phyloP scores from a whole-genome alignment of 2,888 invertebrate species.

The Drosophila siamana region DNA sequence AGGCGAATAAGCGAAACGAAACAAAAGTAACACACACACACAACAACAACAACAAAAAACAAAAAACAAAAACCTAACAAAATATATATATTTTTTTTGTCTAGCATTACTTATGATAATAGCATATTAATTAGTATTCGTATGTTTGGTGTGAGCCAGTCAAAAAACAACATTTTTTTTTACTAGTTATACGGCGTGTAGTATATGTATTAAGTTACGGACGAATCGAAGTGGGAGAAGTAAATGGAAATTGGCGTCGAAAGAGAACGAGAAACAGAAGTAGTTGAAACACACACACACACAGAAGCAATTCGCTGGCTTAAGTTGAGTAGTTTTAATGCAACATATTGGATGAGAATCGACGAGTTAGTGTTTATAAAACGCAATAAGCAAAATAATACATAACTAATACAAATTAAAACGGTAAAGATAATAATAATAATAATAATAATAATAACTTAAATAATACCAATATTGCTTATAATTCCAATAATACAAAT shows the following conservation, averaged over 20 bases:
- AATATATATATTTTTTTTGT: conserved; percentile 63
- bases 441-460: conserved; percentile 10
- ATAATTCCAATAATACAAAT: not conserved
- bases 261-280: conserved; percentile 4
- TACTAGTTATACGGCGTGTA: conserved; percentile 60
- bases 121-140: conserved; percentile 58
- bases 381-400: conserved; percentile 67
- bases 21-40: conserved; percentile 2
- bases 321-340: conserved; percentile 77
- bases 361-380: conserved; percentile 75
- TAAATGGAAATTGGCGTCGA: conserved; percentile 7
- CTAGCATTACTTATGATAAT: conserved; percentile 68
- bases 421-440: conserved; percentile 3
- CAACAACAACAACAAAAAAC: no score
- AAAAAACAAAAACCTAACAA: conserved; percentile 21
- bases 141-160: conserved; percentile 67
- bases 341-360: conserved; percentile 26
- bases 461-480: conserved; percentile 3
- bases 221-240: conserved; percentile 5
- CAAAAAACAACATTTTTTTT: conserved; percentile 53
- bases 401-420: conserved; percentile 24
- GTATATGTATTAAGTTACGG: conserved; percentile 41
- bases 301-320: conserved; percentile 46
- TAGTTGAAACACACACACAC: conserved; percentile 13
- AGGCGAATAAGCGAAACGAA: conserved; percentile 64